Evolutionary conservation across 2,797 vertebrate species (phyloP).

Genomic region (Eospalax fontanierii): DNA sequence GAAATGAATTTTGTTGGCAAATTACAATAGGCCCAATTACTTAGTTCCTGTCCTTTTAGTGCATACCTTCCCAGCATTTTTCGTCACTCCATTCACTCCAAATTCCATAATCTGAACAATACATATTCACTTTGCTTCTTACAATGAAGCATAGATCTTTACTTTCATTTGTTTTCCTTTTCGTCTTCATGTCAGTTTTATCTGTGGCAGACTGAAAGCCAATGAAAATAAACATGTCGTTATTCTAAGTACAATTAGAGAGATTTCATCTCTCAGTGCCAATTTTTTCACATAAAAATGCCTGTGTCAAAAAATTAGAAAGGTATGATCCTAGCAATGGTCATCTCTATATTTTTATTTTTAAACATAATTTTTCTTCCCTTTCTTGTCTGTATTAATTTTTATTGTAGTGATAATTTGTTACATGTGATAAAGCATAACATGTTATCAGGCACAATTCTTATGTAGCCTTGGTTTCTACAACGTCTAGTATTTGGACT

Average conservation of each 20-base stretch:
- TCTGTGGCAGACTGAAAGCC: conserved; percentile 83
- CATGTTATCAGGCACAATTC: conserved; percentile 39
- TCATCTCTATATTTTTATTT: conserved; percentile 5
- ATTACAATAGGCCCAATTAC: background rate
- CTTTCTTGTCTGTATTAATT: conserved; percentile 33
- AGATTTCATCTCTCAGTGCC: conserved; percentile 37
- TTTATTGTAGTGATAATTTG: background rate
- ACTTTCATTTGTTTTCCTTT: conserved; percentile 70
- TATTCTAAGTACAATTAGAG: conserved; percentile 26
- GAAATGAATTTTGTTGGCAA: conserved; percentile 45
- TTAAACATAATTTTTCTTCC: background rate
- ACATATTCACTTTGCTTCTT: conserved; percentile 87
- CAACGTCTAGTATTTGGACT: conserved; percentile 37
- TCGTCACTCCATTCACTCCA: conserved; percentile 91
- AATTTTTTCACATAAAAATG: conserved; percentile 41
- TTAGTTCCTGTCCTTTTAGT: conserved; percentile 20
- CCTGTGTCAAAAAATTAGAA: conserved; percentile 47
- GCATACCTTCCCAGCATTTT: conserved; percentile 88
- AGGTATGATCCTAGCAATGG: background rate
- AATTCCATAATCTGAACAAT: conserved; percentile 89
- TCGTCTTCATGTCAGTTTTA: conserved; percentile 82
- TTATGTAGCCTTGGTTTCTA: conserved; percentile 25
- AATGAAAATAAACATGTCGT: conserved; percentile 60
- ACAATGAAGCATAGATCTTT: conserved; percentile 85
- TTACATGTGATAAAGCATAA: background rate